Evolutionary conservation across 2,888 invertebrate species (phyloP).

Genomic region (Deroplatys truncata): DNA sequence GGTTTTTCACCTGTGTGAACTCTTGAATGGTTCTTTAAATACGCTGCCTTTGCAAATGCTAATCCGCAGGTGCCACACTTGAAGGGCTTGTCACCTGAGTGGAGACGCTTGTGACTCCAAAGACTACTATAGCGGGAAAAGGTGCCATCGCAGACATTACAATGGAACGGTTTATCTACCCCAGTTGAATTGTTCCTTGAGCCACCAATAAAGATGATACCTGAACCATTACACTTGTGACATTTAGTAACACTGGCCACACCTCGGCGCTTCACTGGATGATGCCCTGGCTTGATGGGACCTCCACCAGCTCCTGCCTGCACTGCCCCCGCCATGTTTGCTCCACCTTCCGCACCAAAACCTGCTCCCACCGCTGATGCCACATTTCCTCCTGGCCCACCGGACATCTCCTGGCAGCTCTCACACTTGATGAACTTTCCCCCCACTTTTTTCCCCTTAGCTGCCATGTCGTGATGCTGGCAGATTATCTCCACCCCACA

Average conservation of each 20-base stretch:
- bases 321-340: constrained; percentile 13
- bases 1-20: constrained; percentile 70
- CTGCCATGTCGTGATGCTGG: constrained; percentile 33
- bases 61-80: constrained; percentile 84
- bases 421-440: constrained; percentile 39
- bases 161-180: constrained; percentile 79
- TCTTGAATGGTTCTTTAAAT: constrained; percentile 81
- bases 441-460: constrained; percentile 35
- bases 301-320: constrained; percentile 4
- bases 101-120: constrained; percentile 85
- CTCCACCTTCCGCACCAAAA: constrained; percentile 30
- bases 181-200: constrained; percentile 31
- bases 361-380: constrained; percentile 15
- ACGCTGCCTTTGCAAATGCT: constrained; percentile 87
- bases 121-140: constrained; percentile 70
- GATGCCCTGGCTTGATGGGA: constrained; percentile 51
- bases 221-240: constrained; percentile 84
- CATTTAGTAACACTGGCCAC: constrained; percentile 81
- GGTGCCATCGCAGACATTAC: constrained; percentile 73
- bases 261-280: constrained; percentile 80
- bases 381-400: constrained; percentile 3
- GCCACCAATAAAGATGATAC: constrained; percentile 72
- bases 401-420: constrained; percentile 34
- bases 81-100: constrained; percentile 80
- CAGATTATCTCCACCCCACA: constrained; percentile 38